Conservation (phyloP, 2,888 invertebrate genomes). For the Leucania comma region DNA sequence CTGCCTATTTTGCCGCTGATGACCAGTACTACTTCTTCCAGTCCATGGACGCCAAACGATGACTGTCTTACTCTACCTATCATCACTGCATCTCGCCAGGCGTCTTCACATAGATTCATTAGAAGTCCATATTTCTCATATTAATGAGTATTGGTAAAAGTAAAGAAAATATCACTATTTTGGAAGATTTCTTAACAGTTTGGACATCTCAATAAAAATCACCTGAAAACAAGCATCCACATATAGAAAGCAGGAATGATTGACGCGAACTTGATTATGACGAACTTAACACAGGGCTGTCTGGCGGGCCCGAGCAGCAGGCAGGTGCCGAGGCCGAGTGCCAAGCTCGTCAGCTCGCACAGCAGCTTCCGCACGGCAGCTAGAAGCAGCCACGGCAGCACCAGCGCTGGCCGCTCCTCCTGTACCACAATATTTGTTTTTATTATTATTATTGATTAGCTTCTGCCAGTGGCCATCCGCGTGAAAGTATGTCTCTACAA, state of each 20-base stretch:
- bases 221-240: conserved; percentile 89
- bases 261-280: conserved; percentile 83
- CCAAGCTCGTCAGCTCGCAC: conserved; percentile 85
- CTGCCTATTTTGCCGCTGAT: too few species aligned
- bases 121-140: too few species aligned
- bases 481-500: too few species aligned
- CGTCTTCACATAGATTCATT: too few species aligned
- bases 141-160: background rate
- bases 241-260: conserved; percentile 88
- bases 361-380: conserved; percentile 86
- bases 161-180: background rate
- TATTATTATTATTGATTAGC: too few species aligned
- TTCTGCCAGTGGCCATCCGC: too few species aligned
- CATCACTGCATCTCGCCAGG: too few species aligned
- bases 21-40: background rate
- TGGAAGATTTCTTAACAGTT: background rate
- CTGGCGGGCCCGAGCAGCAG: conserved; percentile 84
- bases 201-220: conserved; percentile 8
- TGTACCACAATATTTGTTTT: conserved; percentile 53
- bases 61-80: too few species aligned
- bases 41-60: too few species aligned
- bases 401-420: conserved; percentile 88
- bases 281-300: conserved; percentile 86
- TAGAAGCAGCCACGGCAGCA: conserved; percentile 89
- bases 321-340: conserved; percentile 87